These are phyloP conservation scores for Enteromius trimaculatus DNA, from an alignment of 2,797 vertebrate species.

Conservation along the genomic window DNA sequence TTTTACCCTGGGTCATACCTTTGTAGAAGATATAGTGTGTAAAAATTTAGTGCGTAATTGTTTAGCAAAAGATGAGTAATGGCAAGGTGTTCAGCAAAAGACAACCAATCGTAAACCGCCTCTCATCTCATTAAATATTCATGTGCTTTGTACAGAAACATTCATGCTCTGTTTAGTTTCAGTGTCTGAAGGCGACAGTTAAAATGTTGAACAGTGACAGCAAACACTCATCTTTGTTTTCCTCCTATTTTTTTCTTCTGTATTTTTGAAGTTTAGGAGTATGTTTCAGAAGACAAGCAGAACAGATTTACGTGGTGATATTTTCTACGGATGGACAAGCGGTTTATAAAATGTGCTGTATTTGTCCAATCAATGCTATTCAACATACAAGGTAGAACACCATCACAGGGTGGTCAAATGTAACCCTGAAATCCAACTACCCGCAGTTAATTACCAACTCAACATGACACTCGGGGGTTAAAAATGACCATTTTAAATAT, in stretches of 20 bases:
- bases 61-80: constrained; percentile 4
- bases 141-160: constrained; percentile 26
- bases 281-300: constrained; percentile 12
- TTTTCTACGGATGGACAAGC: neutral
- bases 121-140: constrained; percentile 31
- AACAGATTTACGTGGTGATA: neutral
- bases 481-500: neutral
- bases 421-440: neutral
- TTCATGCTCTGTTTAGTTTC: constrained; percentile 33
- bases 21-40: neutral
- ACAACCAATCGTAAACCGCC: constrained; percentile 17
- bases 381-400: neutral
- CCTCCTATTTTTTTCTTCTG: neutral
- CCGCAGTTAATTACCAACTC: neutral
- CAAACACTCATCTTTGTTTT: constrained; percentile 22
- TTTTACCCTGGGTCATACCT: neutral
- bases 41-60: neutral
- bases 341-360: neutral
- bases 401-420: neutral
- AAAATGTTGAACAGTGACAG: constrained; percentile 19
- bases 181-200: constrained; percentile 26
- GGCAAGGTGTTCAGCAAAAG: constrained; percentile 5
- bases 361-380: neutral
- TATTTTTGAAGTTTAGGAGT: neutral
- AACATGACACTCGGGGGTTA: neutral